Conservation (phyloP, 2,888 invertebrate species). For the Mythimna pallens region DNA sequence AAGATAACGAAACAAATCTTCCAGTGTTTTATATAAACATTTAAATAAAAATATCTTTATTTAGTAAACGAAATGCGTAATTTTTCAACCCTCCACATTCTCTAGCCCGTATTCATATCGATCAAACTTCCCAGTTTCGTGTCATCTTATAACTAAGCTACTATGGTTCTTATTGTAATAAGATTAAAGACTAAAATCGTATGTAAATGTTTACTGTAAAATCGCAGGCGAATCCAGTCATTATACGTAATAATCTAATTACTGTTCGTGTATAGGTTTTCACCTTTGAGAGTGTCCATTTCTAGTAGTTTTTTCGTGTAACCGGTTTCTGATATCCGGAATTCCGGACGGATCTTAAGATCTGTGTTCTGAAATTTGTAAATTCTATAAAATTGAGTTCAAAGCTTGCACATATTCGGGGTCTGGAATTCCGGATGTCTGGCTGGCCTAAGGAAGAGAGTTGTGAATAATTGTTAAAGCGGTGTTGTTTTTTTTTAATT, state of each 20-base stretch:
- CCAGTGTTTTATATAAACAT: constrained; percentile 19
- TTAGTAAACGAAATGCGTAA: constrained; percentile 30
- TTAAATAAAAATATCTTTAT: background rate
- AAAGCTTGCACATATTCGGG: background rate
- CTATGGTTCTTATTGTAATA: constrained; percentile 60
- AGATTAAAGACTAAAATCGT: constrained; percentile 64
- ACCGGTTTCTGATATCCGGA: constrained; percentile 21
- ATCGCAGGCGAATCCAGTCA: constrained; percentile 64
- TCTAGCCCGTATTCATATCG: constrained; percentile 44
- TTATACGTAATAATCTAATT: constrained; percentile 66
- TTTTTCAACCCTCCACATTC: constrained; percentile 37
- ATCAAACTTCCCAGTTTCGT: constrained; percentile 64
- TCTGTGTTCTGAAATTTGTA: background rate
- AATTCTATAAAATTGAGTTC: constrained; percentile 2
- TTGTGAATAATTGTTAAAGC: constrained; percentile 29
- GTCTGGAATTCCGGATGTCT: constrained; percentile 19
- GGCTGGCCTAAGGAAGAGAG: constrained; percentile 16
- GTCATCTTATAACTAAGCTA: constrained; percentile 63
- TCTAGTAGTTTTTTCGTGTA: constrained; percentile 57
- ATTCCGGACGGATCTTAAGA: constrained; percentile 46
- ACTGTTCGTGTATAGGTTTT: constrained; percentile 64
- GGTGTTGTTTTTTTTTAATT: background rate
- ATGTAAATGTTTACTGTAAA: constrained; percentile 63
- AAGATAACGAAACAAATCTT: constrained; percentile 43
- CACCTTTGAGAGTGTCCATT: constrained; percentile 66